A percentile compares a stretch with the other conserved stretches of the same genome.
Evolutionary conservation across 2,888 invertebrate genomes (phyloP).

Genomic region (Caenorhabditis panamensis): DNA sequence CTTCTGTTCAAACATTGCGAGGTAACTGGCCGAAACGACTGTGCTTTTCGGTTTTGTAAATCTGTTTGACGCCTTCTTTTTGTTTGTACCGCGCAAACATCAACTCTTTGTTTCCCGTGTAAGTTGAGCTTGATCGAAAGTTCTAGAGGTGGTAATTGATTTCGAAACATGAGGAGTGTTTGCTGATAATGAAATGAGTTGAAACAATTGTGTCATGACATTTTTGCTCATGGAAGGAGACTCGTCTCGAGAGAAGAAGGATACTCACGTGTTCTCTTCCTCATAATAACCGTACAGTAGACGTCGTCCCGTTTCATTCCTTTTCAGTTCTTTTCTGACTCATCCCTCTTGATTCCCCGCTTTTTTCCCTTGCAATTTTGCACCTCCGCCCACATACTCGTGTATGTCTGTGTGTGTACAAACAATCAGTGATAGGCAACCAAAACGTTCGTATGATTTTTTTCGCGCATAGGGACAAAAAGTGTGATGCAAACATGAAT

Average conservation of each 20-base stretch:
- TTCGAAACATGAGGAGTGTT: conserved; percentile 7
- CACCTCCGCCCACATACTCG: conserved; percentile 43
- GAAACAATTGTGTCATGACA: too few relatives aligned
- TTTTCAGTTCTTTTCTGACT: conserved; percentile 24
- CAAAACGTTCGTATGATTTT: conserved; percentile 51
- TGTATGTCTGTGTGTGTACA: conserved; percentile 46
- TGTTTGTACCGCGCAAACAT: conserved; percentile 50
- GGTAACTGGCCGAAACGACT: conserved; percentile 5
- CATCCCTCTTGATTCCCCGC: conserved; percentile 23
- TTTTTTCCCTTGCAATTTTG: conserved; percentile 30
- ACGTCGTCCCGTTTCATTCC: conserved; percentile 9
- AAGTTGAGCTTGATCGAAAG: conserved; percentile 3
- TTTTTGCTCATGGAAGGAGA: too few relatives aligned
- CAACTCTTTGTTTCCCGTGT: conserved; percentile 23
- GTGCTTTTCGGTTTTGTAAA: conserved; percentile 37
- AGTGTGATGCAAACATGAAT: conserved; percentile 10
- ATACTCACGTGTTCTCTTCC: too few relatives aligned
- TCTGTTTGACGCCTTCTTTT: conserved; percentile 44
- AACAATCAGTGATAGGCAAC: conserved; percentile 59
- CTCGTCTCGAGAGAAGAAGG: too few relatives aligned
- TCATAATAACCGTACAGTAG: conserved; percentile 12
- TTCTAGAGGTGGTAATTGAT: conserved; percentile 17
- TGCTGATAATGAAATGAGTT: neutral
- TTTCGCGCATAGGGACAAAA: conserved; percentile 9
- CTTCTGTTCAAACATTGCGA: conserved; percentile 45